Percentiles rank a stretch among this genome's conserved stretches.
Conservation (phyloP, 2,113 vertebrate genomes). For the Fulmarus glacialis region DNA sequence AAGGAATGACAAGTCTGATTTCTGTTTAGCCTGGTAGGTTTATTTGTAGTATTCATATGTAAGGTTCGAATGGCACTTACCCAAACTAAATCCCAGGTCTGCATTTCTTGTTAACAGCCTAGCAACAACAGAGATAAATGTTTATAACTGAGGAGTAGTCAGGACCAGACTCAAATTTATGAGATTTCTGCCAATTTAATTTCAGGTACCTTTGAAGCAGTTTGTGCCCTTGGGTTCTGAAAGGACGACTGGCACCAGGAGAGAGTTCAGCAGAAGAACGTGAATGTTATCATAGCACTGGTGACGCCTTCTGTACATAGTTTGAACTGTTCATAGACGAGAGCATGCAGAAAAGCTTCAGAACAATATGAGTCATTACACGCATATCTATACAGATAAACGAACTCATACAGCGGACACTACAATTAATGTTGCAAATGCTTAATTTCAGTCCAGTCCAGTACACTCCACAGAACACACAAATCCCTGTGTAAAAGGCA, state of each 20-base stretch:
- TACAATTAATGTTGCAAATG: background rate
- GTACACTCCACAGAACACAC: background rate
- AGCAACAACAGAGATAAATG: background rate
- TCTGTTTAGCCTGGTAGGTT: background rate
- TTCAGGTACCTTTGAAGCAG: background rate
- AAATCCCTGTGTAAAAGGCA: background rate
- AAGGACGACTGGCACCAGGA: background rate
- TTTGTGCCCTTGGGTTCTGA: background rate
- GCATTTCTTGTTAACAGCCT: background rate
- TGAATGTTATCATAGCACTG: background rate
- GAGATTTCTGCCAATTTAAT: background rate
- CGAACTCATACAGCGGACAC: accelerated
- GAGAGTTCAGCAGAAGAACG: background rate
- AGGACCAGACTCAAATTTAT: background rate
- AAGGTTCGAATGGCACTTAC: background rate
- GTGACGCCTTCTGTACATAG: accelerated
- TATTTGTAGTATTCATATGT: background rate
- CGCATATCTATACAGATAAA: accelerated
- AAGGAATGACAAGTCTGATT: background rate
- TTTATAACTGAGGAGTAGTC: background rate
- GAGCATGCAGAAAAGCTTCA: background rate
- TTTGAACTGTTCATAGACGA: background rate
- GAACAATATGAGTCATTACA: background rate
- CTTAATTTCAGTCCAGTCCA: background rate
- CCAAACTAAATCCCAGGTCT: background rate